Conservation (phyloP, 2,797 vertebrate species). For the Chrosomus eos region DNA sequence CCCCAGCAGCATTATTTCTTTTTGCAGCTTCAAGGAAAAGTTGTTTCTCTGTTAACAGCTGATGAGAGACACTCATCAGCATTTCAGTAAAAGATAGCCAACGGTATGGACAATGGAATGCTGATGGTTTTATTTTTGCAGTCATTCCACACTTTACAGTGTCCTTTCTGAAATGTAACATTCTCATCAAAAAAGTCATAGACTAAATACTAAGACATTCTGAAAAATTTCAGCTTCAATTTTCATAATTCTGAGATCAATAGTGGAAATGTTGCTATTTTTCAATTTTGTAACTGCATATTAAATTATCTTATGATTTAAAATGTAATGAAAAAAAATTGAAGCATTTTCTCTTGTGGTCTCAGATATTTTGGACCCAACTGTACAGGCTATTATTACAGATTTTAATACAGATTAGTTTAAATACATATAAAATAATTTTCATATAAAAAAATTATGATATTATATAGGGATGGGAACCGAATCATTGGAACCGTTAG, state of each 20-base stretch:
- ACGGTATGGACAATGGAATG: slow-evolving; percentile 1
- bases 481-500: no score
- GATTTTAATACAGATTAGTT: neutral
- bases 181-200: neutral
- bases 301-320: neutral
- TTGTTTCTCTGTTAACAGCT: slow-evolving; percentile 65
- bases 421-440: no score
- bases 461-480: no score
- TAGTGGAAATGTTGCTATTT: neutral
- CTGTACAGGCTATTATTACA: neutral
- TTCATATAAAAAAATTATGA: no score
- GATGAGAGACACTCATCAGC: slow-evolving; percentile 74
- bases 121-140: neutral
- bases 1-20: slow-evolving; percentile 46
- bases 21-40: slow-evolving; percentile 64
- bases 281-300: neutral
- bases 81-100: slow-evolving; percentile 43
- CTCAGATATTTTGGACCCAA: neutral
- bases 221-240: neutral
- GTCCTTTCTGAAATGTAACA: neutral
- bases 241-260: neutral
- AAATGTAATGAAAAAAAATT: no score
- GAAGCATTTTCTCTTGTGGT: neutral
- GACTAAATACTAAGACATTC: neutral
- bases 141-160: neutral